Evolutionary conservation across 1,140 invertebrate species (phyloP), one percentile per base, ranked within the genome.

Genomic region (Leptonema lineaticorne): DNA sequence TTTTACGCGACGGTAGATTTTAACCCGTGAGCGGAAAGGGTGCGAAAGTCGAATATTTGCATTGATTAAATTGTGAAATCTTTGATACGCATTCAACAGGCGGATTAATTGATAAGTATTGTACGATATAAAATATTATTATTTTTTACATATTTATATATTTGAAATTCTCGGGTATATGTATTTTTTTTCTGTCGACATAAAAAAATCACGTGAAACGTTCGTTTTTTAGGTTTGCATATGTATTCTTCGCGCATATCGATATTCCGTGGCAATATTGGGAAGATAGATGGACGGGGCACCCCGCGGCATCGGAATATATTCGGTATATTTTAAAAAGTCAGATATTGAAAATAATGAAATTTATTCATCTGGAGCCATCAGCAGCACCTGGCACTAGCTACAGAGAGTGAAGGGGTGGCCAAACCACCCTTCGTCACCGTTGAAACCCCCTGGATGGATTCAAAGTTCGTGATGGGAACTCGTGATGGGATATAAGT

Each of bases 281-380:
- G 18, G 62, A 64, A 64, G 62, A 64, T 64, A 64, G 62, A 64
- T 64, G 62, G 62, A 64, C 30, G 28, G 24, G 37, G 20, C 56
- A 24, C 50, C 50, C 50, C 50, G 66, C 30, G 41, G 56, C 66
- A 67, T 59, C 48, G 41, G 68, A 67, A 69, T 70, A 73, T 73
- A 73, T 73, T 73, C 71, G 71, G 50, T 59, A 68, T 73, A 70
- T 73, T 73, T 73, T 73, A 73, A 73, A 73, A 73, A 73, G 72
- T 73, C 72, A 73, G 67, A 73, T 73, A 73, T 73, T 73, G 72
- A 73, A 73, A 73, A 73, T 73, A 69, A 73, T 73, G 72, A 73
- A 73, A 73, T 73, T 73, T 73, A 73, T 73, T 73, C 72, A 73
- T 73, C 72, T 71, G 62, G 41, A 56, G 67, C 69, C 69, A 73